Percentiles rank a stretch among this genome's conserved stretches.
Evolutionary conservation across 1,140 invertebrate species (phyloP).

Genomic region (Drosophila littoralis): DNA sequence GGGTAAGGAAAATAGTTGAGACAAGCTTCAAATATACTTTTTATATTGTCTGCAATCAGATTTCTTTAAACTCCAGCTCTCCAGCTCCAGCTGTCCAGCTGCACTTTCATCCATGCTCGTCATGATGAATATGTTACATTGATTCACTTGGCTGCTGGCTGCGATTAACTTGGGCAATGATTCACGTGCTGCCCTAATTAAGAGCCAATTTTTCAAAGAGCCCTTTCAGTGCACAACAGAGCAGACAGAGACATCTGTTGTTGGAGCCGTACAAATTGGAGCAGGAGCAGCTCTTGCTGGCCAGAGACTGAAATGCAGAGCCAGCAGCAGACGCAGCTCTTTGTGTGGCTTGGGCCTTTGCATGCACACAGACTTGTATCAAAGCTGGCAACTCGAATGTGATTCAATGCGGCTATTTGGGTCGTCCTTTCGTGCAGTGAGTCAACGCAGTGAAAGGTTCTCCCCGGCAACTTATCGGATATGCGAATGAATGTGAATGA

Average conservation of each 20-base stretch:
- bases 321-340: slow-evolving; percentile 12
- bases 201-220: slow-evolving; percentile 32
- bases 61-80: not conserved
- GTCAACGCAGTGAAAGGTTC: slow-evolving; percentile 33
- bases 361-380: not conserved
- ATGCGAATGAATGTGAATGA: slow-evolving; percentile 28
- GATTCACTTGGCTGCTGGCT: slow-evolving; percentile 18
- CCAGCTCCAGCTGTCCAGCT: not conserved
- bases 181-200: slow-evolving; percentile 40
- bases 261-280: not conserved
- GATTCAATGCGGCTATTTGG: slow-evolving; percentile 38
- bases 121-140: slow-evolving; percentile 6
- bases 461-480: slow-evolving; percentile 19
- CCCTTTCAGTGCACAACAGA: not conserved
- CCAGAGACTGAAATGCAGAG: too few relatives aligned
- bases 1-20: too few relatives aligned
- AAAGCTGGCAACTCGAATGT: slow-evolving; percentile 15
- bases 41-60: not conserved
- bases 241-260: not conserved
- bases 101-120: not conserved
- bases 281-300: not conserved
- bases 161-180: slow-evolving; percentile 28
- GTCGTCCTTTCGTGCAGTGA: slow-evolving; percentile 33
- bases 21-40: not conserved
- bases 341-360: slow-evolving; percentile 14